Base-by-base conservation (phyloP, 1,140 invertebrate species). In the Nomia melanderi region DNA sequence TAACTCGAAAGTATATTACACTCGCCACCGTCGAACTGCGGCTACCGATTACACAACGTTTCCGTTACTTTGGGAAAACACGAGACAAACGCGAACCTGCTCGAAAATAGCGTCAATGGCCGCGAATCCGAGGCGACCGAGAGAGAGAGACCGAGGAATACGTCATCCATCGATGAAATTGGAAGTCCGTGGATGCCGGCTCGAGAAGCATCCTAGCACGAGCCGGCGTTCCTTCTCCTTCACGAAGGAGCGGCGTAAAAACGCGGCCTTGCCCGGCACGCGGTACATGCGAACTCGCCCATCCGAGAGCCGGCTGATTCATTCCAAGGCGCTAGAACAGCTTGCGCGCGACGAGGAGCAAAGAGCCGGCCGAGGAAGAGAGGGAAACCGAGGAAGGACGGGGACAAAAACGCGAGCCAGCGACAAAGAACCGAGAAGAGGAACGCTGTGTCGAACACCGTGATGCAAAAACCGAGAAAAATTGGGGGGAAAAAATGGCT, bases 191-290 rank as follows among this genome's bases (percentile, higher is more conserved):
- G 47, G n/a, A n/a, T n/a, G n/a, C n/a, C n/a, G n/a, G n/a, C 9
- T 33, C 33, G 31, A 36, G 57, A 31, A 77, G 69, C 57, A 29
- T 71, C 72, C 44, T 66, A 82, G 81, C 77, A 75, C 63, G 69
- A 83, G 76, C 56, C 67, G 59, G 41, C 44, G 81, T 63, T 80
- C 50, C 33, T 53, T 73, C 73, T 62, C 50, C 39, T 73, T 63
- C 80, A 56, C 77, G 36, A 59, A 67, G 25, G 57, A 64, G 76
- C 59, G 67, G 65, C 60, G 78, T 84, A 85, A 85, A 85, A 84
- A 84, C 82, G 50, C 83, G 83, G 82, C 83, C 83, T 85, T 85
- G 83, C 75, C 80, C 65, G 82, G 83, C 69, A 79, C 88, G 85
- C 86, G 71, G 77, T 84, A 84, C 82, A 84, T 64, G 78, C 81